Conservation (phyloP, 2,888 invertebrate genomes). For the Hirtodrosophila alboralis region DNA sequence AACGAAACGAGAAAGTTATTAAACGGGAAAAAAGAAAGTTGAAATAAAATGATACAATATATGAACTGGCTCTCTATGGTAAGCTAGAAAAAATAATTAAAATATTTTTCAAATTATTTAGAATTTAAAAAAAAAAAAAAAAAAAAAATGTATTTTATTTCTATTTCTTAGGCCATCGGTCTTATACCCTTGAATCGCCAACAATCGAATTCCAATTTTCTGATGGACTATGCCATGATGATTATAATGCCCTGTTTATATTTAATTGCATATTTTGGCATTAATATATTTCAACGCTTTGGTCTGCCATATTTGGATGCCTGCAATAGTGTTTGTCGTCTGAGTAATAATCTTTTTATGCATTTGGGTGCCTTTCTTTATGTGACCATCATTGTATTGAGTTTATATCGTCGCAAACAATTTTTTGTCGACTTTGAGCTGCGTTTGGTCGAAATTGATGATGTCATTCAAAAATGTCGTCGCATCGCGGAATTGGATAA, state of each 20-base stretch:
- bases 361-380: slow-evolving; percentile 81
- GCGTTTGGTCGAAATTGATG: slow-evolving; percentile 76
- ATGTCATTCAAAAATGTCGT: slow-evolving; percentile 68
- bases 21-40: not conserved
- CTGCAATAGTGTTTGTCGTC: slow-evolving; percentile 78
- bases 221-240: slow-evolving; percentile 78
- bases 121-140: no score
- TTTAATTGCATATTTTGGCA: slow-evolving; percentile 67
- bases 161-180: slow-evolving; percentile 69
- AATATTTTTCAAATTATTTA: not conserved
- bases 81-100: not conserved
- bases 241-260: slow-evolving; percentile 73
- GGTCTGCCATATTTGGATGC: slow-evolving; percentile 50
- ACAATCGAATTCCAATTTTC: slow-evolving; percentile 42
- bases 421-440: slow-evolving; percentile 78
- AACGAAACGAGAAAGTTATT: slow-evolving; percentile 34
- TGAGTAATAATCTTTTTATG: slow-evolving; percentile 77
- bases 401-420: slow-evolving; percentile 77
- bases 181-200: slow-evolving; percentile 80
- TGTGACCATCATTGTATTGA: slow-evolving; percentile 62
- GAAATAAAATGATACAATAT: slow-evolving; percentile 60
- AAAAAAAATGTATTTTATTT: slow-evolving; percentile 6
- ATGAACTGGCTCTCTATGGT: slow-evolving; percentile 74
- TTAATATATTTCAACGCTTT: slow-evolving; percentile 45
- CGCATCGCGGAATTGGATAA: slow-evolving; percentile 62